Conservation (phyloP, 2,113 vertebrate species). For the Alectura lathami region DNA sequence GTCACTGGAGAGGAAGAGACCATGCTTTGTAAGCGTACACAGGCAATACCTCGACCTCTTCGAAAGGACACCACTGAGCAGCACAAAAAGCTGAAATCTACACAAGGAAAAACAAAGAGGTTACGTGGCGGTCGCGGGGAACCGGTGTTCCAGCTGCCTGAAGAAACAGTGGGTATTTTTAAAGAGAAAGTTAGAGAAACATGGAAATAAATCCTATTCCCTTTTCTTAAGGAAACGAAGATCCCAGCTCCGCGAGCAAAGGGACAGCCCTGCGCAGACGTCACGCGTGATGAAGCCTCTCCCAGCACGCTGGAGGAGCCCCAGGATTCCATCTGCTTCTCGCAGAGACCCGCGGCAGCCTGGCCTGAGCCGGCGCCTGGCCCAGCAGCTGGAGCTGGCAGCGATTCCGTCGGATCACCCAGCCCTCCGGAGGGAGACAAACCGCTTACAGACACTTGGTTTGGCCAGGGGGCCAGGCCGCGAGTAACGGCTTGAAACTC, state of each 20-base stretch:
- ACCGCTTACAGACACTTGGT: background rate
- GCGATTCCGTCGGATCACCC: background rate
- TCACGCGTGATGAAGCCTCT: fast-evolving
- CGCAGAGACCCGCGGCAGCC: fast-evolving
- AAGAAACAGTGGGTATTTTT: background rate
- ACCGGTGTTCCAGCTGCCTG: fast-evolving
- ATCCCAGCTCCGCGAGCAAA: background rate
- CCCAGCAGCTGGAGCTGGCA: background rate
- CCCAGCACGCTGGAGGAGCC: background rate
- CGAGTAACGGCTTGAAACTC: background rate
- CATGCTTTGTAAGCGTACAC: conserved; percentile 52
- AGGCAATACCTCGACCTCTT: conserved; percentile 65
- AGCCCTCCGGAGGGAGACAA: background rate
- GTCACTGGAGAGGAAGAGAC: background rate
- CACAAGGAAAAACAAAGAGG: conserved; percentile 48
- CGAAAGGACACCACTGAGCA: conserved; percentile 54
- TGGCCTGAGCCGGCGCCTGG: background rate
- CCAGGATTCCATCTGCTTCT: background rate
- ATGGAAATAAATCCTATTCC: background rate
- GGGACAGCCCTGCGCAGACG: background rate
- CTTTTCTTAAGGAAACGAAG: background rate
- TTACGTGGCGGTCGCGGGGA: background rate
- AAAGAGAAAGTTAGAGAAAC: background rate
- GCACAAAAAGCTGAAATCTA: conserved; percentile 73
- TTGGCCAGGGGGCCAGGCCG: background rate